Conservation (phyloP, 2,797 vertebrate genomes). For the Eidolon dupreanum region DNA sequence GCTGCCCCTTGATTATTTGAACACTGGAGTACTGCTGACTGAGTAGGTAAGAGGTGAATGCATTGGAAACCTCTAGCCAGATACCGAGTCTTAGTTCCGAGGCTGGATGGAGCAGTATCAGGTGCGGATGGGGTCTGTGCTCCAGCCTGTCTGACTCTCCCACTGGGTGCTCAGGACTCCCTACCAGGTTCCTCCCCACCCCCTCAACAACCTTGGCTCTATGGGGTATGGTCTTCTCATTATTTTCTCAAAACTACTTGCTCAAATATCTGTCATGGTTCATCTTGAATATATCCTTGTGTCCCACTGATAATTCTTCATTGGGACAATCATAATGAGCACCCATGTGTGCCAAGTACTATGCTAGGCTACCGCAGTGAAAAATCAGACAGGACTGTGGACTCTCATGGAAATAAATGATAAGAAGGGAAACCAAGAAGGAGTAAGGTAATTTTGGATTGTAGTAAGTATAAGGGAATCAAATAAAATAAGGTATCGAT, state of each 20-base stretch:
- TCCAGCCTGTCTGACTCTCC: too few relatives aligned
- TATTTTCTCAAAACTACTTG: background rate
- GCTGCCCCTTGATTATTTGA: background rate
- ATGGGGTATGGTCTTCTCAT: rapidly evolving
- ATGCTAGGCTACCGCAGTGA: background rate
- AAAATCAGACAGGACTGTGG: background rate
- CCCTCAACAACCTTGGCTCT: background rate
- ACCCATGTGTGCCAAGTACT: background rate
- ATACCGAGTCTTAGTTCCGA: background rate
- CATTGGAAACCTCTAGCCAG: rapidly evolving
- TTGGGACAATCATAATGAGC: background rate
- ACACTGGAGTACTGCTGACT: background rate
- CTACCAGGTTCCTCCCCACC: rapidly evolving
- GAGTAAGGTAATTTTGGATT: background rate
- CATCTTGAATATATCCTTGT: too few relatives aligned
- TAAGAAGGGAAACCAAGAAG: background rate
- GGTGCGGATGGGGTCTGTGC: background rate
- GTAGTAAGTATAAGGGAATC: background rate
- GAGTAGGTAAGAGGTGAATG: too few relatives aligned
- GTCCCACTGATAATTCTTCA: background rate
- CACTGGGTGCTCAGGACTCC: too few relatives aligned
- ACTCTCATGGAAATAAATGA: background rate
- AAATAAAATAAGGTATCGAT: background rate
- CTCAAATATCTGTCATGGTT: too few relatives aligned
- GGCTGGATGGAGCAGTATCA: background rate